Evolutionary conservation across 2,888 invertebrate species (phyloP).

Genomic region (Neoscelio sp.): DNA sequence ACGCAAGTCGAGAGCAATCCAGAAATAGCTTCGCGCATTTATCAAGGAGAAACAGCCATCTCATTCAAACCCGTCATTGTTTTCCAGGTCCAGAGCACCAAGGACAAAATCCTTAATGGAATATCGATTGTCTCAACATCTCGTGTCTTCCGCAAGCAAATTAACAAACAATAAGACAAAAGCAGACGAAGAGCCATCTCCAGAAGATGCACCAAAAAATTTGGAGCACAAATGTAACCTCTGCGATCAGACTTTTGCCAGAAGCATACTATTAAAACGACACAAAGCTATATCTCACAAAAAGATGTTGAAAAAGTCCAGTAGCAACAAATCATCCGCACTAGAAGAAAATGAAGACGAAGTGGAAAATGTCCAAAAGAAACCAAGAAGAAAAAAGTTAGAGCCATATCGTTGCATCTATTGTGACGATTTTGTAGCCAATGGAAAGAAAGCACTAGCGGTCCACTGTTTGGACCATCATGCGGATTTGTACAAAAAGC

Average conservation of each 20-base stretch:
- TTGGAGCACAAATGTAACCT: not conserved
- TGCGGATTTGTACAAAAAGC: constrained; percentile 63
- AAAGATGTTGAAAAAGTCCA: too few relatives aligned
- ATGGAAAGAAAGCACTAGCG: constrained; percentile 69
- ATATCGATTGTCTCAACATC: constrained; percentile 6
- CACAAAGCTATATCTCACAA: not conserved
- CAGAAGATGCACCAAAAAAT: not conserved
- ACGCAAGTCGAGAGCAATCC: too few relatives aligned
- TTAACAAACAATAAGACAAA: not conserved
- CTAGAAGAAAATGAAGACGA: not conserved
- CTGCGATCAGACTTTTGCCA: not conserved
- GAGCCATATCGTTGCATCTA: constrained; percentile 70
- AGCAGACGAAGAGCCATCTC: not conserved
- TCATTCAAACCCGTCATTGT: too few relatives aligned
- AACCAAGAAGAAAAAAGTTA: constrained; percentile 19
- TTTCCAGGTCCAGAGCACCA: constrained; percentile 22
- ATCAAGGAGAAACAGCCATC: too few relatives aligned
- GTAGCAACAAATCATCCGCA: not conserved
- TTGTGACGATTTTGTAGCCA: constrained; percentile 72
- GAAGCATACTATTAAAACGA: not conserved
- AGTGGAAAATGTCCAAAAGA: too few relatives aligned
- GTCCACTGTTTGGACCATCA: constrained; percentile 70
- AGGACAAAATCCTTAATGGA: constrained; percentile 19
- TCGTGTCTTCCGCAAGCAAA: not conserved
- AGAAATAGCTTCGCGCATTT: too few relatives aligned